A percentile compares a stretch with the other conserved stretches of the same genome.
phyloP scores from a whole-genome alignment of 2,888 invertebrate species.

The Orchesellides sinensis region DNA sequence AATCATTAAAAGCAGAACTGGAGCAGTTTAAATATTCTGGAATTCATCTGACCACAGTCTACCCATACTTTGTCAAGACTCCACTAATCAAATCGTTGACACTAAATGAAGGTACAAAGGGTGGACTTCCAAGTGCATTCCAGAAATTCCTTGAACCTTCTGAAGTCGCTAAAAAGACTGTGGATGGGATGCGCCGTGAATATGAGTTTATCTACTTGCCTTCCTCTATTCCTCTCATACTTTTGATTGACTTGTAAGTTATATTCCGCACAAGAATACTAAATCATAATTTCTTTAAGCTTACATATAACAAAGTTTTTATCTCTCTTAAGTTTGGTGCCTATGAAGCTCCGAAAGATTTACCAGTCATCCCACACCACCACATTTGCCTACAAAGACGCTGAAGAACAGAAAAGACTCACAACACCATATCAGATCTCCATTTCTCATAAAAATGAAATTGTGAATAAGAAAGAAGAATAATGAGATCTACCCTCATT shows the following conservation, averaged over 20 bases:
- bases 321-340: slow-evolving; percentile 34
- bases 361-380: neutral
- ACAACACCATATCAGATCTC: neutral
- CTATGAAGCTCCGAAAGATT: slow-evolving; percentile 22
- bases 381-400: slow-evolving; percentile 20
- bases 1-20: slow-evolving; percentile 46
- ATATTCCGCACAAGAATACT: neutral
- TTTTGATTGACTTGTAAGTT: slow-evolving; percentile 43
- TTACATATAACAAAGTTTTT: neutral
- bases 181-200: slow-evolving; percentile 59
- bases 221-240: neutral
- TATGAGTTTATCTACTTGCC: slow-evolving; percentile 51
- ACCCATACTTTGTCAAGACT: slow-evolving; percentile 49
- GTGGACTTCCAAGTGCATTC: slow-evolving; percentile 9
- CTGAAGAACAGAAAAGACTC: slow-evolving; percentile 16
- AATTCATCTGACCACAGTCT: slow-evolving; percentile 32
- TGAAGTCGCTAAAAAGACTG: slow-evolving; percentile 40
- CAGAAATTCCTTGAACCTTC: slow-evolving; percentile 25
- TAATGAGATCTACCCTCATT: too few species aligned
- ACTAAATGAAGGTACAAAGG: neutral
- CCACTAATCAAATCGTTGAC: slow-evolving; percentile 11
- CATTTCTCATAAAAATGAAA: neutral
- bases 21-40: slow-evolving; percentile 21
- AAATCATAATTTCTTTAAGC: neutral
- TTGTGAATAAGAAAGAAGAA: neutral